Evolutionary conservation across 1,140 invertebrate species (phyloP).

Genomic region (Drosophila serrata): DNA sequence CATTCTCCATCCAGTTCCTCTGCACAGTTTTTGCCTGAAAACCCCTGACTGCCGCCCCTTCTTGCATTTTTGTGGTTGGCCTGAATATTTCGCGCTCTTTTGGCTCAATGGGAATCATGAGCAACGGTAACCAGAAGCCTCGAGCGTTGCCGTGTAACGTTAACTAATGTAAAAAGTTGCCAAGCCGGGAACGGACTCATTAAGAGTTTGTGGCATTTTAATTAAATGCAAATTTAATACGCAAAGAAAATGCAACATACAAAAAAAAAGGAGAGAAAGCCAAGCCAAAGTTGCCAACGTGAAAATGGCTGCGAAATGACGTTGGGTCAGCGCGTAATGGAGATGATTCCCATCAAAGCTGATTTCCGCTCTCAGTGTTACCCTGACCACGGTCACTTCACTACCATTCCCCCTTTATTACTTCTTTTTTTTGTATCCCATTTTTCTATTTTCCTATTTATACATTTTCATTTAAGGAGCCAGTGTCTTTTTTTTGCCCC

Average conservation of each 20-base stretch:
- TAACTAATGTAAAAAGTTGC: slow-evolving; percentile 65
- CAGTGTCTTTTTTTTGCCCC: neutral
- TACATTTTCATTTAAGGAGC: neutral
- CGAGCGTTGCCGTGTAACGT: slow-evolving; percentile 54
- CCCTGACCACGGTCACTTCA: slow-evolving; percentile 4
- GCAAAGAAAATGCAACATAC: slow-evolving; percentile 58
- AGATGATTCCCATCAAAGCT: slow-evolving; percentile 38
- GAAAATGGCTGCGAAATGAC: slow-evolving; percentile 40
- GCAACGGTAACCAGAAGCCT: slow-evolving; percentile 52
- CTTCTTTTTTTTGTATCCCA: too few species aligned
- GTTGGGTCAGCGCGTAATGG: slow-evolving; percentile 21
- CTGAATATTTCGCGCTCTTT: slow-evolving; percentile 62
- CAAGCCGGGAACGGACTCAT: slow-evolving; percentile 46
- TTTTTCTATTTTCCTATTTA: neutral
- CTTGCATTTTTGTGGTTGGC: slow-evolving; percentile 20
- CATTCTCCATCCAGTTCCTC: neutral
- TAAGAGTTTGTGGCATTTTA: slow-evolving; percentile 69
- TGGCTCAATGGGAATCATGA: slow-evolving; percentile 61
- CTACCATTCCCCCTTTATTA: neutral
- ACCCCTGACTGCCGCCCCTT: too few species aligned
- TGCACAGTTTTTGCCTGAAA: neutral
- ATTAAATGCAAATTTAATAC: slow-evolving; percentile 71
- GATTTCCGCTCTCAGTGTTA: slow-evolving; percentile 8
- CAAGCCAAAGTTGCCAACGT: slow-evolving; percentile 13
- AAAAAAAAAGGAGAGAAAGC: too few species aligned